Base-by-base conservation (phyloP, 2,888 invertebrate species). In the Thecophora atra region DNA sequence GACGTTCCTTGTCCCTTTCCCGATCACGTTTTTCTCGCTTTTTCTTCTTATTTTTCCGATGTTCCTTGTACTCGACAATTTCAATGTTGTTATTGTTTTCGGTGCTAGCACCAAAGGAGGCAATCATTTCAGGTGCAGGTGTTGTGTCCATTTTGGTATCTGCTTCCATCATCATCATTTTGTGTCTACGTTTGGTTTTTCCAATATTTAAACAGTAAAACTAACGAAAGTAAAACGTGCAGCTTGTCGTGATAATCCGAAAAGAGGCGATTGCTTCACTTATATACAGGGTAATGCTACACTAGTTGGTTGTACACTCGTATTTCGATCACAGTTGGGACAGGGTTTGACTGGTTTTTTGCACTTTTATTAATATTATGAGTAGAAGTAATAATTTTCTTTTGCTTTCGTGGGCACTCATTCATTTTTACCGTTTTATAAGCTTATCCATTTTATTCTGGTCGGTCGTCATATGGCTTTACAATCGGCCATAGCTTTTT, bases 41-140 rank as follows among this genome's bases (percentile, higher is more conserved):
- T 78, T 86, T 86, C 78, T 86, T 86, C 78, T 86, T 86, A 73
- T 83, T 84, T 74, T 86, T 86, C 66, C 83, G 83, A 73, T 84
- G 83, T 70, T 85, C 86, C 74, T 86, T 85, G 65, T 81, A 78
- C 26, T 79, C 79, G 67, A 79, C 74, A 75, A 87, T 86, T 78
- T 81, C 85, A 78, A 85, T 81, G 74, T 82, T 82, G 76, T 86
- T 86, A 73, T 84, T 85, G 76, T 82, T 83, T 79, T 79, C 82
- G 72, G 78, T 78, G 26, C 77, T 79, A 28, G 81, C 78, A 24
- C 78, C 81, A 67, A 79, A 80, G 26, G 67, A 30, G 44, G n/a
- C 26, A 13, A 74, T 69, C 8, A 72, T 37, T n/a, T 74, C 75
- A 21, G 76, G 74, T 6, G 76, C 76, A 42, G 76, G 76, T 70